These are phyloP conservation scores for Holacanthus passer DNA, from an alignment of 2,113 vertebrate genomes.

Conservation along the genomic window DNA sequence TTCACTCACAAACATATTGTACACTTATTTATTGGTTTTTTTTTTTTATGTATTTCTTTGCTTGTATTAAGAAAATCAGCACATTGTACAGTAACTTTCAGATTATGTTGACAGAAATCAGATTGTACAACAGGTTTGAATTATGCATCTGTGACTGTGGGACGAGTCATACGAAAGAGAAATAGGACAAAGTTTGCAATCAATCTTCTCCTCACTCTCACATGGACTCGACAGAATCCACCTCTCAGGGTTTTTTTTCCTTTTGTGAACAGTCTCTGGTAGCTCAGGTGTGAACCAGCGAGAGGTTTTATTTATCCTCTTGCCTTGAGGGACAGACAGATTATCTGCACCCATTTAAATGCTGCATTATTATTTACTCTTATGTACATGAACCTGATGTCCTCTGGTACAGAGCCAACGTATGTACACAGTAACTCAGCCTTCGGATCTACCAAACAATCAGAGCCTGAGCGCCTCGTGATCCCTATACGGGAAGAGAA, in stretches of 20 bases:
- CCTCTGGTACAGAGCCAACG: conserved; percentile 1
- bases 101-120: not conserved
- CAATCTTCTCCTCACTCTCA: too few relatives aligned
- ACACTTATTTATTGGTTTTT: conserved; percentile 3
- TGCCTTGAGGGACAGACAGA: not conserved
- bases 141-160: not conserved
- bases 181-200: too few relatives aligned
- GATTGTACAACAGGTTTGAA: not conserved
- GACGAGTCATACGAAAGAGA: too few relatives aligned
- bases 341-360: conserved; percentile 2
- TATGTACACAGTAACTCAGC: conserved; percentile 33
- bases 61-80: not conserved
- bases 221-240: too few relatives aligned
- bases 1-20: conserved; percentile 6
- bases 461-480: not conserved
- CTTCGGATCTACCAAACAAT: not conserved
- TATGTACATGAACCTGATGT: conserved; percentile 8
- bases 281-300: conserved; percentile 16
- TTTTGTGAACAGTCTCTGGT: not conserved
- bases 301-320: not conserved
- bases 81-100: not conserved
- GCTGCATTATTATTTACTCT: not conserved
- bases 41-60: conserved; percentile 13
- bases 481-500: not conserved
- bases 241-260: too few relatives aligned